phyloP scores from a whole-genome alignment of 2,797 vertebrate genomes.

The Neosilurus mollespiculum region DNA sequence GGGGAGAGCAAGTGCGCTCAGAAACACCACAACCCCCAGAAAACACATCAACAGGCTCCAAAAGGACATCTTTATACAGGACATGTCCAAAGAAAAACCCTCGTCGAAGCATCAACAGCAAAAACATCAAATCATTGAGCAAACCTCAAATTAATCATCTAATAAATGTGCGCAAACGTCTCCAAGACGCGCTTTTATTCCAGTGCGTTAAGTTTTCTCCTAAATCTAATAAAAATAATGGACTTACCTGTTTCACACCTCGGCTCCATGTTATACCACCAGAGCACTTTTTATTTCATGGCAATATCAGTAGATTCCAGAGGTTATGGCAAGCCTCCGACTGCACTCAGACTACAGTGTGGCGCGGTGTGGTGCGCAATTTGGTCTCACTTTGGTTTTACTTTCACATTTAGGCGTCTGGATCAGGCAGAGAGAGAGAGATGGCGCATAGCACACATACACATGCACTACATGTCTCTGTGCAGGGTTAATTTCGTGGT shows the following conservation, averaged over 20 bases:
- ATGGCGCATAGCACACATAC: too few species aligned
- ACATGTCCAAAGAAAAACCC: neutral
- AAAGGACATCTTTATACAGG: neutral
- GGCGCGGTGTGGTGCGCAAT: neutral
- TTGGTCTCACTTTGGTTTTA: slow-evolving; percentile 17
- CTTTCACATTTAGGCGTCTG: slow-evolving; percentile 22
- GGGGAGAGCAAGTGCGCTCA: neutral
- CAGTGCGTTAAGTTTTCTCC: neutral
- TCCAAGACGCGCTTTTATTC: neutral
- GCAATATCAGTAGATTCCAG: too few species aligned
- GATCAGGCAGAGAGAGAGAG: too few species aligned
- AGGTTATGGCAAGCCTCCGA: too few species aligned
- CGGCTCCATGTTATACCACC: slow-evolving; percentile 11
- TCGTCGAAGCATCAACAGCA: too few species aligned
- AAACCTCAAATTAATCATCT: neutral
- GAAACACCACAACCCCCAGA: neutral
- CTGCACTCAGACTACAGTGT: neutral
- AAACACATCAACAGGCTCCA: neutral
- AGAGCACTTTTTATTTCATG: neutral
- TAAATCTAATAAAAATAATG: neutral
- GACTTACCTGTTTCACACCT: slow-evolving; percentile 1
- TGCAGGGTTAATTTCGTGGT: too few species aligned
- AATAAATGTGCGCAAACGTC: neutral
- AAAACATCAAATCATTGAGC: neutral
- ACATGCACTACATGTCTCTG: too few species aligned